phyloP scores from a whole-genome alignment of 2,797 vertebrate species.

The Leptodactylus fallax region DNA sequence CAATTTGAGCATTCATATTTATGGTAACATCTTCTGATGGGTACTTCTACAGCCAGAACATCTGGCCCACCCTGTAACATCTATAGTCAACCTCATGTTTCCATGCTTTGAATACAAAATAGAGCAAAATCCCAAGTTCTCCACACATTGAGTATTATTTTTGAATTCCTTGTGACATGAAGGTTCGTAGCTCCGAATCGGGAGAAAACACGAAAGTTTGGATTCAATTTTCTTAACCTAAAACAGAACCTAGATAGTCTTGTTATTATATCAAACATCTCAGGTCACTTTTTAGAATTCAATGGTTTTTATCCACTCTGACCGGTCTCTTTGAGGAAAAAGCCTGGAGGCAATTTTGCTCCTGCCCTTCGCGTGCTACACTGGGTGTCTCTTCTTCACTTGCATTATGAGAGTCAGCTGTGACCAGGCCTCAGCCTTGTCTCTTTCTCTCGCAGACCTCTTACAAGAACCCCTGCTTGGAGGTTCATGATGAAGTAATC shows the following conservation, averaged over 20 bases:
- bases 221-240: conserved; percentile 74
- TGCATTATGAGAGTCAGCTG: conserved; percentile 84
- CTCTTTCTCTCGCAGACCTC: conserved; percentile 72
- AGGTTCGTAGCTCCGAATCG: not conserved
- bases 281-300: conserved; percentile 78
- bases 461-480: conserved; percentile 84
- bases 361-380: conserved; percentile 72
- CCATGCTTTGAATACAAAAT: not conserved
- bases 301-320: conserved; percentile 80
- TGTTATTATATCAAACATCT: conserved; percentile 71
- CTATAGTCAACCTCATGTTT: not conserved
- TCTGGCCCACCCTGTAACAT: not conserved
- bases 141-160: not conserved
- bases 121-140: not conserved
- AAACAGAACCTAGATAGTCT: conserved; percentile 67
- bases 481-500: conserved; percentile 88
- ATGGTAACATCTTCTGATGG: not conserved
- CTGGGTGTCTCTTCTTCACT: conserved; percentile 76
- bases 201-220: conserved; percentile 63
- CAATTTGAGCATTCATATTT: not conserved
- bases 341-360: conserved; percentile 71
- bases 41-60: not conserved
- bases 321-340: conserved; percentile 75
- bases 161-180: not conserved
- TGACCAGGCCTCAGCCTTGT: conserved; percentile 70